A percentile compares a stretch with the other conserved stretches of the same genome.
These are phyloP conservation scores for Osmoderma eremita DNA, from an alignment of 2,888 invertebrate genomes.

Conservation along the genomic window DNA sequence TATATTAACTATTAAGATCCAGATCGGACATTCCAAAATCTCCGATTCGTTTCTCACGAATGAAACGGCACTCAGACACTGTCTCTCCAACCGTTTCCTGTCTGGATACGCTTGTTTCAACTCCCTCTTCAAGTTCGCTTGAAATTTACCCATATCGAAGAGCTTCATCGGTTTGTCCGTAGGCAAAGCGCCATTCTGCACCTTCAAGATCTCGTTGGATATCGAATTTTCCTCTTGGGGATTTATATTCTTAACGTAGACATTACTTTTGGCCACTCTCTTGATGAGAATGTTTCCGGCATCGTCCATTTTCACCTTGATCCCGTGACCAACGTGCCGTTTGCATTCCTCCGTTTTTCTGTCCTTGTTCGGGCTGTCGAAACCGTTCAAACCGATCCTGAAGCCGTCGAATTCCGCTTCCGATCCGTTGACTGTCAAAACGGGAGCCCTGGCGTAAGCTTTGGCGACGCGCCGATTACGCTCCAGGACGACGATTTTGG, in stretches of 20 bases:
- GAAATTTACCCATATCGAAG: conserved; percentile 79
- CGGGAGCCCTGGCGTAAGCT: conserved; percentile 25
- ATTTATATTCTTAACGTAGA: conserved; percentile 70
- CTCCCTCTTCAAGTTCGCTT: conserved; percentile 74
- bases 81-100: conserved; percentile 72
- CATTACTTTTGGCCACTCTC: conserved; percentile 74
- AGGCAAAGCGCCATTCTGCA: conserved; percentile 72
- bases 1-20: conserved; percentile 83
- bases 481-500: conserved; percentile 19
- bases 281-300: conserved; percentile 77
- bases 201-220: conserved; percentile 74
- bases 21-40: conserved; percentile 77
- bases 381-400: conserved; percentile 92
- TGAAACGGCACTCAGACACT: conserved; percentile 77
- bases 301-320: conserved; percentile 78
- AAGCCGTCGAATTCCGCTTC: conserved; percentile 29
- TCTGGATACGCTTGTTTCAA: conserved; percentile 75
- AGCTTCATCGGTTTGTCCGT: conserved; percentile 74
- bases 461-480: conserved; percentile 19
- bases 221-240: conserved; percentile 70
- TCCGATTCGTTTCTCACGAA: conserved; percentile 76
- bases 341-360: conserved; percentile 87
- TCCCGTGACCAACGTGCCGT: conserved; percentile 85
- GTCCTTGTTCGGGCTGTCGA: conserved; percentile 91
- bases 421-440: conserved; percentile 22